Evolutionary conservation across 2,888 invertebrate species (phyloP), one percentile per base, ranked within the genome.

Genomic region (Phania funesta): DNA sequence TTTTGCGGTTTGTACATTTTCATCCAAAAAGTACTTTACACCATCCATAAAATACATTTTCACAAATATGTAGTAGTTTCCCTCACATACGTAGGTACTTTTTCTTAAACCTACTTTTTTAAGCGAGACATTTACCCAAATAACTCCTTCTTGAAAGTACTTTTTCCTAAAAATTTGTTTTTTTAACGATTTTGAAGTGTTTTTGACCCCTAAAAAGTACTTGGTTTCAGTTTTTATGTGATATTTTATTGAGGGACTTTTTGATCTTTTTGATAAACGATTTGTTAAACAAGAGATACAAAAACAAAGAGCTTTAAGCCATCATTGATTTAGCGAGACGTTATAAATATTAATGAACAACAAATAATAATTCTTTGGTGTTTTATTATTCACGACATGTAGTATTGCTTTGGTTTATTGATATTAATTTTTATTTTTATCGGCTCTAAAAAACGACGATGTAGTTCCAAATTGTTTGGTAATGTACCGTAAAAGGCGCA

Each of bases 401-500:
- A 8, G 16, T 41, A 16, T 38, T 13, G 8, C 7, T 64, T n/a
- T n/a, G n/a, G 8, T 35, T 48, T 4, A 50, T n/a, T 50, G 11
- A 35, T 38, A 13, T 35, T 35, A 60, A n/a, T 60, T 54, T 18
- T 3, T 24, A 26, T 52, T 22, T 44, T 13, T 44, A 18, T 18
- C 16, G 2, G 26, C 18, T 48, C 2, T 4, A n/a, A 22, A 22
- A 24, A n/a, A n/a, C n/a, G 11, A 38, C n/a, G 16, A 18, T 38
- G 26, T 71, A 8, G 29, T 46, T 35, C 29, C 35, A 13, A 71
- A 44, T 35, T 46, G 54, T 62, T 62, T 44, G 7, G 52, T 52
- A 62, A 32, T 18, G n/a, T 35, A 46, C 64, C 44, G 46, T 64
- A 67, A 58, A 75, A 65, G 46, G 56, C 48, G 48, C 54, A 74